Conservation (phyloP, 2,113 vertebrate genomes). For the Oryzias curvinotus region DNA sequence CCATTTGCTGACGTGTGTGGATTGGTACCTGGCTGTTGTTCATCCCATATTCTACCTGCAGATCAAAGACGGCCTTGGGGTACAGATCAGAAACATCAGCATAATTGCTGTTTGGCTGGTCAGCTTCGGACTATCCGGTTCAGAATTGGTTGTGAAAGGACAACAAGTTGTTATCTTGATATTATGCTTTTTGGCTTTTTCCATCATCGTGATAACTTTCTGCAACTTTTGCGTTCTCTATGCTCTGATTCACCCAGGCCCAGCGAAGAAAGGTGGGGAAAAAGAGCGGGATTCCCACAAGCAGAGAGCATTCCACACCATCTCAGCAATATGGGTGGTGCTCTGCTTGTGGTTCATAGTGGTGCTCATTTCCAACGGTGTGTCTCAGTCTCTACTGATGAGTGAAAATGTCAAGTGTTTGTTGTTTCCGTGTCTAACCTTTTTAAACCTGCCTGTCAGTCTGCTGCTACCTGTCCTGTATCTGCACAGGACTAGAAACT, state of each 20-base stretch:
- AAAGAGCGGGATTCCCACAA: slow-evolving; percentile 9
- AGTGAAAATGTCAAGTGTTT: neutral
- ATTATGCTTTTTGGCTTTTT: fast-evolving
- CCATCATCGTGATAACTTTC: neutral
- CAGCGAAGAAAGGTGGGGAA: neutral
- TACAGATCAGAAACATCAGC: slow-evolving; percentile 12
- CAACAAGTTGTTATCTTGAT: fast-evolving
- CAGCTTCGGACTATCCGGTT: neutral
- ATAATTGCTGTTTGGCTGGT: slow-evolving; percentile 12
- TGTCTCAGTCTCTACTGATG: fast-evolving
- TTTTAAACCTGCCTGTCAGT: neutral
- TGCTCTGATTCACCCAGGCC: slow-evolving; percentile 23
- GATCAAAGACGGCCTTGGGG: neutral
- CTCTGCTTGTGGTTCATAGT: slow-evolving; percentile 2
- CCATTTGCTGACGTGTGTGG: slow-evolving; percentile 31
- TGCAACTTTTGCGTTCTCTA: slow-evolving; percentile 3
- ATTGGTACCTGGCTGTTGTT: slow-evolving; percentile 41
- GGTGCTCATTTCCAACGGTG: neutral
- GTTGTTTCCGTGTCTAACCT: neutral
- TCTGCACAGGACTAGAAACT: neutral
- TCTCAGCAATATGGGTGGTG: slow-evolving; percentile 2
- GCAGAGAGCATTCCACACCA: slow-evolving; percentile 22
- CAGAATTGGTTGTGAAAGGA: neutral
- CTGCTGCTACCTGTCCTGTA: slow-evolving; percentile 1
- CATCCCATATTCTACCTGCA: slow-evolving; percentile 38